A percentile compares a stretch with the other conserved stretches of the same genome.
Conservation (phyloP, 2,888 invertebrate species). For the Tetheella fluctuosa region DNA sequence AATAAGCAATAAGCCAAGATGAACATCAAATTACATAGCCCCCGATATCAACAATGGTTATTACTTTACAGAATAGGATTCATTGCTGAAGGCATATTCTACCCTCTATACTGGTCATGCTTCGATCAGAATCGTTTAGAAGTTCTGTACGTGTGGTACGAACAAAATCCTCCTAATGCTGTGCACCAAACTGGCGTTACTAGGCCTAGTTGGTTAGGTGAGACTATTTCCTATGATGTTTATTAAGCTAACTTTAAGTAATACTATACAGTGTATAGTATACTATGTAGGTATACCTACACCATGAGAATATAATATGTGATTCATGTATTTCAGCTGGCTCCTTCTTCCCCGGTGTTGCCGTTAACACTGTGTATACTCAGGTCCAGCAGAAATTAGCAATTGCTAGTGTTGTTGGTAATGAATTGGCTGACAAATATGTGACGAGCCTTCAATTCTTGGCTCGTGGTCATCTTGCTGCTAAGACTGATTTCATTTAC, state of each 20-base stretch:
- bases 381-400: slow-evolving; percentile 62
- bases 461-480: slow-evolving; percentile 85
- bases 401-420: slow-evolving; percentile 59
- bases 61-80: slow-evolving; percentile 76
- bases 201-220: slow-evolving; percentile 76
- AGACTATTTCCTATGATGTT: slow-evolving; percentile 17
- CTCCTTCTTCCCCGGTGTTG: slow-evolving; percentile 74
- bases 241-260: too few relatives aligned
- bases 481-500: slow-evolving; percentile 86
- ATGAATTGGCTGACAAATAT: slow-evolving; percentile 68
- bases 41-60: too few relatives aligned
- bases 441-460: slow-evolving; percentile 73
- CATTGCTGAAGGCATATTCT: slow-evolving; percentile 69
- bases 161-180: slow-evolving; percentile 71
- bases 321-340: slow-evolving; percentile 57
- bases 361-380: slow-evolving; percentile 67
- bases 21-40: too few relatives aligned
- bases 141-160: slow-evolving; percentile 80
- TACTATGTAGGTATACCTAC: too few relatives aligned
- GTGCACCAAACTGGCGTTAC: slow-evolving; percentile 75
- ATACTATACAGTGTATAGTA: too few relatives aligned
- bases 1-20: too few relatives aligned
- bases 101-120: slow-evolving; percentile 79
- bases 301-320: too few relatives aligned
- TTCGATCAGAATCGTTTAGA: slow-evolving; percentile 77